Evolutionary conservation across 2,797 vertebrate species (phyloP), one percentile per base, ranked within the genome.

Genomic region (Choloepus didactylus): DNA sequence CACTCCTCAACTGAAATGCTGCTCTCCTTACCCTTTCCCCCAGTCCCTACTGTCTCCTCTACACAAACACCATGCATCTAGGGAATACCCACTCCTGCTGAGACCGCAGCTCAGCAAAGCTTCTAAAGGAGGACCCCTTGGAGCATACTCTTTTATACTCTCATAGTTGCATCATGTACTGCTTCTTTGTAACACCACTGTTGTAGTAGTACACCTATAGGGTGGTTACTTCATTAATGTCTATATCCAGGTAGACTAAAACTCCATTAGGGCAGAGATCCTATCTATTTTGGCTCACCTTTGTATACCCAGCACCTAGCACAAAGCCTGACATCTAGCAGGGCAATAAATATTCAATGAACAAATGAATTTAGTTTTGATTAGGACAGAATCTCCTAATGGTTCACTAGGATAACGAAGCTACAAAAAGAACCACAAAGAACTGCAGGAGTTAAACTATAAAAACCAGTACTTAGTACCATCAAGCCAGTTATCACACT

Each of bases 171-270:
- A 38, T 16, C 16, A 27, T 9, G 46, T 38, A 19, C 12, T 6
- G n/a, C 19, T 9, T 80, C 59, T 46, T 5, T 25, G 49, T 25
- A 38, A 70, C 46, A 25, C 44, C 21, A 0, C 4, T 11, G 19
- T n/a, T 66, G 11, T 31, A 2, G 31, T 6, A 11, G 6, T 11
- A 9, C 62, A 19, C 38, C 70, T 1, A 27, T 0, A 9, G 19
- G 10, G 56, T 4, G 82, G 59, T 5, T 2, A 16, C 41, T 11
- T 19, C 69, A 23, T 29, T 19, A 1, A 11, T 0, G n/a, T 21
- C 84, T 31, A 18, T 2, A 4, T 7, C 25, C 64, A 54, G 25
- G 41, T 21, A n/a, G 18, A 87, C 35, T 23, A 27, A 51, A 35
- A 19, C 14, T 41, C 23, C 35, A 67, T 11, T 6, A 29, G 18